phyloP scores from a whole-genome alignment of 2,797 vertebrate species.

The Hoplostethus mediterraneus region DNA sequence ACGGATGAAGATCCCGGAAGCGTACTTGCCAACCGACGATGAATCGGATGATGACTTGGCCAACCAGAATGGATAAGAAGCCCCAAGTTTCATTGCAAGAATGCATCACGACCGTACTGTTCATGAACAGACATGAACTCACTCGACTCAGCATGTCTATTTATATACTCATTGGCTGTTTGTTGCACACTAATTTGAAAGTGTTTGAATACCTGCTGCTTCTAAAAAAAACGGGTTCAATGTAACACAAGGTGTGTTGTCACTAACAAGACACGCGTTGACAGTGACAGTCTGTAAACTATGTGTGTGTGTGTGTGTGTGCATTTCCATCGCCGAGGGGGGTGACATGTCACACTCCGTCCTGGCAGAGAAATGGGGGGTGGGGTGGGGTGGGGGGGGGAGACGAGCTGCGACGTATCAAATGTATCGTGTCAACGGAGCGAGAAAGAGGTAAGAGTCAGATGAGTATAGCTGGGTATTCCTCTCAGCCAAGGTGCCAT shows the following conservation, averaged over 20 bases:
- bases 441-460: conserved; percentile 27
- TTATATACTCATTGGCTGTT: too few relatives aligned
- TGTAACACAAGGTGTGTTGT: background rate
- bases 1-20: too few relatives aligned
- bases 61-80: too few relatives aligned
- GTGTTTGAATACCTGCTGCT: too few relatives aligned
- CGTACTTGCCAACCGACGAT: too few relatives aligned
- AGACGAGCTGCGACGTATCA: conserved; percentile 67
- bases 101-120: too few relatives aligned
- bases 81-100: too few relatives aligned
- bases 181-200: too few relatives aligned
- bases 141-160: too few relatives aligned
- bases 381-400: conserved; percentile 25
- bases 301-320: background rate
- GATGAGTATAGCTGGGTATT: conserved; percentile 35
- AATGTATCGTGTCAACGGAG: conserved; percentile 48
- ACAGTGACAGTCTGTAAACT: background rate
- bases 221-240: too few relatives aligned
- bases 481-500: conserved; percentile 38
- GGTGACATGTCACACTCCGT: conserved; percentile 38
- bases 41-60: too few relatives aligned
- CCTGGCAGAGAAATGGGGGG: conserved; percentile 43
- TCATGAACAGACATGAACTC: too few relatives aligned
- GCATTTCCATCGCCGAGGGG: conserved; percentile 32
- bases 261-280: background rate